Evolutionary conservation across 2,888 invertebrate genomes (phyloP).

Genomic region (Rambutsinella grinnellia): DNA sequence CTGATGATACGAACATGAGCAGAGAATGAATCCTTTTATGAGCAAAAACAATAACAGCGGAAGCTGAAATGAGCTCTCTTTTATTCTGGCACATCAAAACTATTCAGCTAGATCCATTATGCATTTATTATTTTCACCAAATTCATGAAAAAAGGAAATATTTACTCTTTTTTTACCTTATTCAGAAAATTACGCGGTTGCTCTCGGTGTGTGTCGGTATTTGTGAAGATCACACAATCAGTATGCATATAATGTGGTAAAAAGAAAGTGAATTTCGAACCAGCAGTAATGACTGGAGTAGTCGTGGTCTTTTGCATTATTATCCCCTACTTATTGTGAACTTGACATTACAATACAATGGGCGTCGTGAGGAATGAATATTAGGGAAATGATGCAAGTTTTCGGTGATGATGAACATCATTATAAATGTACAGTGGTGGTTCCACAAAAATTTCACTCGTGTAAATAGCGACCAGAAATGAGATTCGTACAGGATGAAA

Average conservation of each 20-base stretch:
- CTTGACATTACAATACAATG: slow-evolving; percentile 56
- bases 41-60: slow-evolving; percentile 35
- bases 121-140: neutral
- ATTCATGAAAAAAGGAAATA: slow-evolving; percentile 19
- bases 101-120: too few species aligned
- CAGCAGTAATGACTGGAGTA: neutral
- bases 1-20: neutral
- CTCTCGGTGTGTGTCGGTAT: slow-evolving; percentile 10
- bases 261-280: neutral
- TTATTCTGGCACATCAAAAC: neutral
- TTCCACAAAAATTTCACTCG: neutral
- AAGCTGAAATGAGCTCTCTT: slow-evolving; percentile 17
- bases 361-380: slow-evolving; percentile 46
- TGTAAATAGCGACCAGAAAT: neutral
- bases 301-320: slow-evolving; percentile 47
- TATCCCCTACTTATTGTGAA: slow-evolving; percentile 43
- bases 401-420: neutral
- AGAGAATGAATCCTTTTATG: neutral
- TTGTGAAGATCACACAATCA: slow-evolving; percentile 7
- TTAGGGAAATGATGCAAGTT: slow-evolving; percentile 30
- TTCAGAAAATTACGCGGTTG: slow-evolving; percentile 44
- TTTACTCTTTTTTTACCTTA: slow-evolving; percentile 26
- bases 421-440: slow-evolving; percentile 7
- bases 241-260: neutral
- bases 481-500: neutral